These are phyloP conservation scores for Crax fasciolata DNA, from an alignment of 2,797 vertebrate genomes.

Conservation along the genomic window DNA sequence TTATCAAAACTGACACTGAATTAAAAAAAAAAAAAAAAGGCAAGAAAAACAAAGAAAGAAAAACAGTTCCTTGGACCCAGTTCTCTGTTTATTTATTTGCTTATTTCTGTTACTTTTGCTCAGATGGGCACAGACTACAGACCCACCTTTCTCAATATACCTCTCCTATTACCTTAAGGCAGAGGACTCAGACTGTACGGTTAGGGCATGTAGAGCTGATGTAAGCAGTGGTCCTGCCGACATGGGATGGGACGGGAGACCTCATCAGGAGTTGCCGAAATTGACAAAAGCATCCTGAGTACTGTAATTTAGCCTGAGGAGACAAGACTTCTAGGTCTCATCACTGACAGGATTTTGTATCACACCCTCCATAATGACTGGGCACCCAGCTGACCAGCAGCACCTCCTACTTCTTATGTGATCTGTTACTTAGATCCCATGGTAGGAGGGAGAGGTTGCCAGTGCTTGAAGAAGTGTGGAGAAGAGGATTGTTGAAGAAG, in stretches of 20 bases:
- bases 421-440: neutral
- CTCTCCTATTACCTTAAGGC: neutral
- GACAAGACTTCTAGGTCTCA: neutral
- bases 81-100: neutral
- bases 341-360: accelerated
- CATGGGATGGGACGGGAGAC: neutral
- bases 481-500: neutral
- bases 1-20: neutral
- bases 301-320: neutral
- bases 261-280: neutral
- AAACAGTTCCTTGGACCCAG: neutral
- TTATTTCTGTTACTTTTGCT: neutral
- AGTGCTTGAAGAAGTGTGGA: neutral
- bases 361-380: no score
- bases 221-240: neutral
- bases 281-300: neutral
- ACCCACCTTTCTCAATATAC: neutral
- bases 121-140: neutral
- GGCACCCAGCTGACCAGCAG: neutral
- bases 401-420: neutral
- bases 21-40: neutral
- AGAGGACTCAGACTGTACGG: neutral
- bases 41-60: neutral
- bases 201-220: neutral
- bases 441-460: neutral